Conservation (phyloP, 2,797 vertebrate species). For the Gymnothorax reevesii region DNA sequence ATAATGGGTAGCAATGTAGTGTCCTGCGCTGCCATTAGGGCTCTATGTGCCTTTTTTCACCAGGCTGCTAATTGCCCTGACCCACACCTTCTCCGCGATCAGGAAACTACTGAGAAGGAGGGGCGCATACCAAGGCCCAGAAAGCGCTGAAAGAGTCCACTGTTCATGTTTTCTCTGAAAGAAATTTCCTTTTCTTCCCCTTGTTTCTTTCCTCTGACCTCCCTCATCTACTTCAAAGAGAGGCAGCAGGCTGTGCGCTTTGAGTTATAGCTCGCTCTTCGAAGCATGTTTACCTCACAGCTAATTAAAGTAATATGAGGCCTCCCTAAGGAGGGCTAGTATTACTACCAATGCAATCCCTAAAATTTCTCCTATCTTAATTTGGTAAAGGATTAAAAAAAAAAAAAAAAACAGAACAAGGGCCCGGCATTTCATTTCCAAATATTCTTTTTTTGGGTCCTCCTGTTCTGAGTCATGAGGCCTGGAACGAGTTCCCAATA, state of each 20-base stretch:
- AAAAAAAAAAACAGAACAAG: neutral
- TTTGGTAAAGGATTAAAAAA: constrained; percentile 41
- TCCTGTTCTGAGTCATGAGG: constrained; percentile 4
- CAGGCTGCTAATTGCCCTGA: constrained; percentile 4
- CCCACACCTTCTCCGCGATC: neutral
- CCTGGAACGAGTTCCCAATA: neutral
- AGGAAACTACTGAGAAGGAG: constrained; percentile 50
- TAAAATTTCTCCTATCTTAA: constrained; percentile 56
- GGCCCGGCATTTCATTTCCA: neutral
- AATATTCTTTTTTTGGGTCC: neutral
- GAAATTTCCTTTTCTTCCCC: constrained; percentile 63
- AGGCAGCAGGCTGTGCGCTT: constrained; percentile 66
- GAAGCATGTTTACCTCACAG: constrained; percentile 72
- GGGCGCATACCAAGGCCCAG: constrained; percentile 53
- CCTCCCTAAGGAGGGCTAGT: constrained; percentile 56
- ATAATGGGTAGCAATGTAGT: neutral
- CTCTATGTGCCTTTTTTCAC: neutral
- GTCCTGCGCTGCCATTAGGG: neutral
- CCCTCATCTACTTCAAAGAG: constrained; percentile 70
- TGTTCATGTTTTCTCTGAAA: constrained; percentile 74
- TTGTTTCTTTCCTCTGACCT: constrained; percentile 61
- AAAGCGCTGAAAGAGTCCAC: constrained; percentile 67
- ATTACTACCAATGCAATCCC: constrained; percentile 56
- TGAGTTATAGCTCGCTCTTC: constrained; percentile 29
- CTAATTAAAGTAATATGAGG: constrained; percentile 73